A percentile compares a stretch with the other conserved stretches of the same genome.
These are phyloP conservation scores for Stratiomys singularior DNA, from an alignment of 2,888 invertebrate species.

Conservation along the genomic window DNA sequence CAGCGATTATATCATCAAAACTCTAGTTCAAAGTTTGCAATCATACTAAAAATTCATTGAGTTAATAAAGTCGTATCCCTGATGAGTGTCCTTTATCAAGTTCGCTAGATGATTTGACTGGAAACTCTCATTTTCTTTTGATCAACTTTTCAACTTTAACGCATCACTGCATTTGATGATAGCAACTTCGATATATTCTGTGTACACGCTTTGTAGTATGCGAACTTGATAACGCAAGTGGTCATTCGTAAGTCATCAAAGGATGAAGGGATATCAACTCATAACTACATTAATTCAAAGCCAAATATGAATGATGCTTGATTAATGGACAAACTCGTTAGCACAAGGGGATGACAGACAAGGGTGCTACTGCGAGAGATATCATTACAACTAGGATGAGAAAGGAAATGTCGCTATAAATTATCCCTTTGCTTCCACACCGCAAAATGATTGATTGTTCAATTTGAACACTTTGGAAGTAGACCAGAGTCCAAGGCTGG, in stretches of 20 bases:
- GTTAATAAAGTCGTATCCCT: too few species aligned
- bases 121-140: too few species aligned
- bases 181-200: too few species aligned
- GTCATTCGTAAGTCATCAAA: conserved; percentile 38
- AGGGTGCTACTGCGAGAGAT: conserved; percentile 41
- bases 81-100: too few species aligned
- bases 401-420: conserved; percentile 45
- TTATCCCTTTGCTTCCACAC: conserved; percentile 38
- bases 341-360: conserved; percentile 43
- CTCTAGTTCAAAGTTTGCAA: too few species aligned
- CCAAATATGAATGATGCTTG: conserved; percentile 19
- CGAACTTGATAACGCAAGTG: conserved; percentile 22
- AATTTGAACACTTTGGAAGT: conserved; percentile 31
- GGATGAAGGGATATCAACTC: conserved; percentile 40
- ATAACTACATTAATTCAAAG: conserved; percentile 33
- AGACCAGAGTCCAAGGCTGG: background rate
- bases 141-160: too few species aligned
- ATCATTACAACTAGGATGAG: conserved; percentile 39
- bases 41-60: too few species aligned
- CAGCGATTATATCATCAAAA: too few species aligned
- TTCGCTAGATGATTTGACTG: too few species aligned
- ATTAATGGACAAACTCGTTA: conserved; percentile 40
- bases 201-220: too few species aligned
- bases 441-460: conserved; percentile 41
- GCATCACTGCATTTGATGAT: too few species aligned